Conservation (phyloP, 2,888 invertebrate species). For the Acanthacorydalis orientalis region DNA sequence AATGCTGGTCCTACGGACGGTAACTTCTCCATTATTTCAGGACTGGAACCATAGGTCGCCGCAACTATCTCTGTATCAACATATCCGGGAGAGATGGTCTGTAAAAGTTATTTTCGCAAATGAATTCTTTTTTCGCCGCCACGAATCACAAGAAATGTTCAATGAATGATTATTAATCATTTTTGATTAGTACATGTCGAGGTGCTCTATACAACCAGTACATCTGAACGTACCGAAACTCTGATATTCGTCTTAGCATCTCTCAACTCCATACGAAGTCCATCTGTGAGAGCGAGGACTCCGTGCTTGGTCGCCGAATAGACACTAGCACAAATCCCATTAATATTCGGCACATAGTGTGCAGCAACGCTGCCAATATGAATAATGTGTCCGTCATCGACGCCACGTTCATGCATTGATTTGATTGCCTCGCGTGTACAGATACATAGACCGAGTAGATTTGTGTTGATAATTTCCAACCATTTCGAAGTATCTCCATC, state of each 20-base stretch:
- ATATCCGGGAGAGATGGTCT: no score
- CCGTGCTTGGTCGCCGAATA: constrained; percentile 6
- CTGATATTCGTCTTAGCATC: constrained; percentile 2
- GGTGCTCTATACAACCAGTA: no score
- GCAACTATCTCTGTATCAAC: background rate
- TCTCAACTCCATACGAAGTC: constrained; percentile 3
- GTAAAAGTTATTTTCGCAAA: no score
- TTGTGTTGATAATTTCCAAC: constrained; percentile 10
- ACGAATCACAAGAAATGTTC: no score
- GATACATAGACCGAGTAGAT: constrained; percentile 9
- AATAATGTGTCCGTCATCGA: constrained; percentile 12
- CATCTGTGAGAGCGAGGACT: constrained; percentile 2
- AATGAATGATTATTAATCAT: no score
- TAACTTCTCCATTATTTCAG: background rate
- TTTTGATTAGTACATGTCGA: no score
- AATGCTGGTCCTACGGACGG: background rate
- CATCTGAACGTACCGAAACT: constrained; percentile 1
- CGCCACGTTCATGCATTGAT: constrained; percentile 10
- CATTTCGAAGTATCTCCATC: no score
- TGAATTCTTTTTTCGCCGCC: no score
- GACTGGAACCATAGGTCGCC: background rate
- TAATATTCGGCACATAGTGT: constrained; percentile 4
- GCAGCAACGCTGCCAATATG: constrained; percentile 11
- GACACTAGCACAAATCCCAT: background rate
- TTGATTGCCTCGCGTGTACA: constrained; percentile 10